phyloP scores from a whole-genome alignment of 1,140 invertebrate genomes.

The Anadara kagoshimensis region DNA sequence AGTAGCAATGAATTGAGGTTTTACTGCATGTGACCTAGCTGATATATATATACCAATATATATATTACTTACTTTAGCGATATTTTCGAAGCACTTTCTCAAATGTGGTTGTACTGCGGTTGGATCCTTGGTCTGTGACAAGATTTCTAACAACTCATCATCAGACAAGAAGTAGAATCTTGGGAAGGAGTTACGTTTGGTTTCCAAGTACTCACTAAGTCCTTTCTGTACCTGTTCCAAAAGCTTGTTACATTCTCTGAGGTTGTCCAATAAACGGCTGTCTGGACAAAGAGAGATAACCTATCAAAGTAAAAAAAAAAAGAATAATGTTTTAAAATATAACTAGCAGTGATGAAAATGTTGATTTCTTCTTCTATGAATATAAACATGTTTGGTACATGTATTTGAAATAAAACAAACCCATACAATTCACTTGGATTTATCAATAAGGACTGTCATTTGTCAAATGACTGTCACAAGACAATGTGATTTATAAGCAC shows the following conservation, averaged over 20 bases:
- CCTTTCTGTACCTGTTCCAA: constrained; percentile 83
- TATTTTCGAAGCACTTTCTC: constrained; percentile 87
- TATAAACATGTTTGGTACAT: too few species aligned
- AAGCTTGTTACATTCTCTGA: constrained; percentile 81
- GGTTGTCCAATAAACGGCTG: constrained; percentile 78
- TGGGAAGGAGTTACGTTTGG: constrained; percentile 87
- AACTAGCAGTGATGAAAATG: too few species aligned
- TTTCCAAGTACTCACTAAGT: constrained; percentile 86
- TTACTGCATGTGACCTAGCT: background rate
- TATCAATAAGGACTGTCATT: too few species aligned
- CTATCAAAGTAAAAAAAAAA: constrained; percentile 46
- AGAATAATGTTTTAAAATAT: too few species aligned
- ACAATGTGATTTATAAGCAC: too few species aligned
- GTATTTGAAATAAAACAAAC: too few species aligned
- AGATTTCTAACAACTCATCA: constrained; percentile 89
- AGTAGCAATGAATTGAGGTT: too few species aligned
- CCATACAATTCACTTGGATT: too few species aligned
- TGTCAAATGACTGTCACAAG: too few species aligned
- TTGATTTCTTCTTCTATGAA: background rate
- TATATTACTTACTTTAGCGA: constrained; percentile 78
- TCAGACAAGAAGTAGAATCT: constrained; percentile 91
- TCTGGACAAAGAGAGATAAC: constrained; percentile 75
- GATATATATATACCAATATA: background rate
- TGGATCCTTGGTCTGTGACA: constrained; percentile 87
- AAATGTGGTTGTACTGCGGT: constrained; percentile 87